phyloP scores from a whole-genome alignment of 2,888 invertebrate species.

The Glomeris marginata region DNA sequence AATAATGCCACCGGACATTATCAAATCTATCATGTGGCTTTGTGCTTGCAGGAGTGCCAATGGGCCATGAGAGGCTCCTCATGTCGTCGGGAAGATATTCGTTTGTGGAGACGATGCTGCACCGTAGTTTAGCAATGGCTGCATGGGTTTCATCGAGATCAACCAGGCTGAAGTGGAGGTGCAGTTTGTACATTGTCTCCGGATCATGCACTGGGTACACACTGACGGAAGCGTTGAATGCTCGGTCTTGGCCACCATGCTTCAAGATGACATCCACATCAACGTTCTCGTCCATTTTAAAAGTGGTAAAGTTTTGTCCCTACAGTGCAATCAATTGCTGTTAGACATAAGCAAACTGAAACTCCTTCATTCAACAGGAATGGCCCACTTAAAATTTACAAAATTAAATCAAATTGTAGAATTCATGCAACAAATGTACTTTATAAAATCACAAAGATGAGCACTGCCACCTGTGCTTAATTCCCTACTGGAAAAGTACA shows the following conservation, averaged over 20 bases:
- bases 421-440: too few species aligned
- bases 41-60: conserved; percentile 50
- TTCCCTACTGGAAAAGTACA: too few species aligned
- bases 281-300: not conserved
- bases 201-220: conserved; percentile 47
- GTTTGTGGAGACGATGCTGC: conserved; percentile 33
- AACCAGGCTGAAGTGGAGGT: conserved; percentile 54
- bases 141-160: conserved; percentile 30
- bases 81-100: conserved; percentile 32
- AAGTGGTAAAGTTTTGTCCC: not conserved
- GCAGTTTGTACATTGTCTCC: conserved; percentile 50
- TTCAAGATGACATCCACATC: not conserved
- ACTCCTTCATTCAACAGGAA: not conserved
- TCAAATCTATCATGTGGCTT: conserved; percentile 61
- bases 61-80: conserved; percentile 47
- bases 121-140: conserved; percentile 33
- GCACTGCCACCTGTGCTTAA: too few species aligned
- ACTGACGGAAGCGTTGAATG: conserved; percentile 36
- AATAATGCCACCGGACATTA: conserved; percentile 68
- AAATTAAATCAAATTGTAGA: too few species aligned
- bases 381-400: not conserved
- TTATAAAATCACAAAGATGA: too few species aligned
- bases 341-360: not conserved
- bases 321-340: not conserved
- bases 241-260: not conserved